Evolutionary conservation across 2,113 vertebrate species (phyloP).

Genomic region (Upupa epops): DNA sequence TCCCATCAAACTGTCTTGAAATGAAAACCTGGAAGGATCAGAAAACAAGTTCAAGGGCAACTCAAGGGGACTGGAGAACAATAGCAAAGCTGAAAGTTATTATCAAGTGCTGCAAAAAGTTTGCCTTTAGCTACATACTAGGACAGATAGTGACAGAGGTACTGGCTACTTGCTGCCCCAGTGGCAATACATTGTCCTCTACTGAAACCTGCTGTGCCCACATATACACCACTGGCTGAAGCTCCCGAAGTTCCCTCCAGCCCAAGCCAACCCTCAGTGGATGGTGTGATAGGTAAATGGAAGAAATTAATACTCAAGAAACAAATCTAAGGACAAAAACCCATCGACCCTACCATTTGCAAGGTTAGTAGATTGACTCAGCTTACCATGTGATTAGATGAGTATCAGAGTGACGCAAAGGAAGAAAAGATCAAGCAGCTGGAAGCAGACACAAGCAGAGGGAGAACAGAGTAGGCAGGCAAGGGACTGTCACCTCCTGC

Average conservation of each 20-base stretch:
- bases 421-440: slow-evolving; percentile 17
- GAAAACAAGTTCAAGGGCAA: background rate
- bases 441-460: background rate
- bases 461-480: background rate
- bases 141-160: background rate
- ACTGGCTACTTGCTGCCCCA: fast-evolving
- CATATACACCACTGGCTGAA: background rate
- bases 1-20: background rate
- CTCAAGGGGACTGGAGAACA: background rate
- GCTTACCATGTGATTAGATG: background rate
- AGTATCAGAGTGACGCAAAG: background rate
- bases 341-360: background rate
- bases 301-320: background rate
- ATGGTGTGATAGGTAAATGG: background rate
- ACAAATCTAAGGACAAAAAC: background rate
- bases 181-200: background rate
- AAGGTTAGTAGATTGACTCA: background rate
- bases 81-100: background rate
- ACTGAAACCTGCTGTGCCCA: background rate
- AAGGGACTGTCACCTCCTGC: background rate
- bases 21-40: background rate
- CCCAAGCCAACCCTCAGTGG: background rate
- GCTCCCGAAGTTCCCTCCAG: background rate
- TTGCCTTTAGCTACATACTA: background rate
- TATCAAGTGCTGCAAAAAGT: background rate